phyloP scores from a whole-genome alignment of 2,113 vertebrate species.

The Amblyopsis rosae region DNA sequence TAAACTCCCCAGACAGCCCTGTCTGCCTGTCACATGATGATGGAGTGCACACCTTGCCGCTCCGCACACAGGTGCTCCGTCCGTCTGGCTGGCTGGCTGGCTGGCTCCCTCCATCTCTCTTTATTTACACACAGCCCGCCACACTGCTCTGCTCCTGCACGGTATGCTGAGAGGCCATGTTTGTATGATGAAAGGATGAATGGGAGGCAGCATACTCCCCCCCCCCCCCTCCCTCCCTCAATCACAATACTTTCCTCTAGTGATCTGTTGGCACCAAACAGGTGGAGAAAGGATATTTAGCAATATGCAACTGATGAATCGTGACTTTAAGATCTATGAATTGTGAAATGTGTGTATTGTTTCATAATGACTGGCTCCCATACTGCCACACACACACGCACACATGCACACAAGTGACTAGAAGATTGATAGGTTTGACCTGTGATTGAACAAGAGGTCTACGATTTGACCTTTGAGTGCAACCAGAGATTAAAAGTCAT shows the following conservation, averaged over 20 bases:
- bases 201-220: not conserved
- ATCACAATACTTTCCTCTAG: not conserved
- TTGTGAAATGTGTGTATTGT: too few species aligned
- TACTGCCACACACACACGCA: not conserved
- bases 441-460: conserved; percentile 26
- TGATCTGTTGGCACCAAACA: conserved; percentile 46
- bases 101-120: conserved; percentile 12
- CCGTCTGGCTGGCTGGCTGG: not conserved
- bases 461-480: conserved; percentile 35
- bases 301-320: not conserved
- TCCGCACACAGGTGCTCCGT: conserved; percentile 54
- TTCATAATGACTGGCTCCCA: too few species aligned
- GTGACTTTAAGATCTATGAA: too few species aligned
- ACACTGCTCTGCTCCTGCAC: conserved; percentile 5
- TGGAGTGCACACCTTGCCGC: conserved; percentile 62
- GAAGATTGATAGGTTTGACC: conserved; percentile 33
- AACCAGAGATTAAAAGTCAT: not conserved
- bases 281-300: conserved; percentile 55
- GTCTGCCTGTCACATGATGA: conserved; percentile 65
- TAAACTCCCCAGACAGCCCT: conserved; percentile 65
- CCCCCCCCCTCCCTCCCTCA: not conserved
- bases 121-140: not conserved
- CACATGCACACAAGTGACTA: not conserved
- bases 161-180: conserved; percentile 26
- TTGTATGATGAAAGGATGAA: conserved; percentile 50